Percentiles rank a stretch among this genome's conserved stretches.
phyloP scores from a whole-genome alignment of 2,888 invertebrate genomes.

The Ommatoiulus sabulosus region DNA sequence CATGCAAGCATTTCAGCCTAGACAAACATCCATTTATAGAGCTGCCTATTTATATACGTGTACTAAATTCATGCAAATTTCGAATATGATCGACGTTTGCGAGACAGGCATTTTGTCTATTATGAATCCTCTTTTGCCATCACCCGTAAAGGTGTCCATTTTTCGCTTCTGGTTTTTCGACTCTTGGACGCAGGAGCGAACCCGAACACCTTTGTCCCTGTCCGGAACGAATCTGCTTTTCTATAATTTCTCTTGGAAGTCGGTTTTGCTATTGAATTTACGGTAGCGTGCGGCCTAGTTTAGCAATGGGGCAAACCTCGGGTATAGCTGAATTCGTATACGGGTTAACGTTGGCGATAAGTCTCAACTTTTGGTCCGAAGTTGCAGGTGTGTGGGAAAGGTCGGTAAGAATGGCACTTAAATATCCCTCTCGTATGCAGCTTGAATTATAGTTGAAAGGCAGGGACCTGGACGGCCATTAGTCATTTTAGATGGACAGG shows the following conservation, averaged over 20 bases:
- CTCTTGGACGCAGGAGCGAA: not conserved
- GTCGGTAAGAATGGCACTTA: not conserved
- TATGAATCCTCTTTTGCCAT: conserved; percentile 9
- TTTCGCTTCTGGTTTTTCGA: not conserved
- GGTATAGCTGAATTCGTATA: not conserved
- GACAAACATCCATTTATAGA: not conserved
- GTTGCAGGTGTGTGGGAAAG: conserved; percentile 45
- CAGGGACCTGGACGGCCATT: not conserved
- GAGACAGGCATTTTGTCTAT: conserved; percentile 15
- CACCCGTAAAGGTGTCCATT: not conserved
- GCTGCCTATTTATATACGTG: conserved; percentile 30
- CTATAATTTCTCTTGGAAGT: conserved; percentile 7
- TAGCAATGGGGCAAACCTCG: not conserved
- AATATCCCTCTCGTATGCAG: not conserved
- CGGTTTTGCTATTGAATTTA: not conserved
- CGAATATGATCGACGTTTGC: not conserved
- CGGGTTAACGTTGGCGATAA: not conserved
- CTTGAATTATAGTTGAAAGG: conserved; percentile 32
- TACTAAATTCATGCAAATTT: conserved; percentile 9
- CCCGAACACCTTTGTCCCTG: conserved; percentile 29
- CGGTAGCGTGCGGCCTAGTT: not conserved
- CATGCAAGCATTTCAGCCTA: conserved; percentile 18
- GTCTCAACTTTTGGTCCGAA: not conserved
- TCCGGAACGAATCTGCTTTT: conserved; percentile 23
- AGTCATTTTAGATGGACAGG: conserved; percentile 41